Evolutionary conservation across 2,113 vertebrate genomes (phyloP), one percentile per base, ranked within the genome.

Genomic region (Numida meleagris): DNA sequence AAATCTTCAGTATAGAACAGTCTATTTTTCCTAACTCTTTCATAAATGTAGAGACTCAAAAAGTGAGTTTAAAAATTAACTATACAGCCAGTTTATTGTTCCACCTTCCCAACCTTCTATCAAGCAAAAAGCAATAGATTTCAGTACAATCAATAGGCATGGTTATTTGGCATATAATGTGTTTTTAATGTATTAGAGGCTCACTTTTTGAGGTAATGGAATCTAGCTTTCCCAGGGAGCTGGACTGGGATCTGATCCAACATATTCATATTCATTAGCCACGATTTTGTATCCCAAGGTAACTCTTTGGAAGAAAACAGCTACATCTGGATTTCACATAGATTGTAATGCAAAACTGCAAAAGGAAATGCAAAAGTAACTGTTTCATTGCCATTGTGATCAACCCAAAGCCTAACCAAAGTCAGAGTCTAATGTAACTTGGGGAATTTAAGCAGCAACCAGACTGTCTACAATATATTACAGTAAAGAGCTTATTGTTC

Each of bases 261-360:
- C 13, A 79, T 45, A 83, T 61, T 77, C 75, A 88, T 94, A 95
- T 92, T 95, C 93, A 94, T 97, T 97, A 96, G 65, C 40, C 34
- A 0, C 65, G 82, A 96, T 94, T 91, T 92, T 48, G 82, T 96
- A 91, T 95, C 90, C 97, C 96, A 95, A 95, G 93, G 93, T 96
- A 96, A 93, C 96, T 95, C 83, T 83, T 63, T 96, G 90, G 88
- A 95, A 95, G 91, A 95, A 96, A 96, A 96, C 86, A 92, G 91
- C 95, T 84, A 96, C 96, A 97, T 96, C 96, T 97, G 97, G 95
- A 84, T 97, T 97, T 95, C 79, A 86, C 91, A 94, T 95, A 86
- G 31, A 68, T 79, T 75, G 68, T 83, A 96, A 90, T 66, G 85
- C 51, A 93, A 95, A 92, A 43, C 95, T 93, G 62, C 66, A 95